Evolutionary conservation across 2,797 vertebrate species (phyloP).

Genomic region (Clarias pachynema): DNA sequence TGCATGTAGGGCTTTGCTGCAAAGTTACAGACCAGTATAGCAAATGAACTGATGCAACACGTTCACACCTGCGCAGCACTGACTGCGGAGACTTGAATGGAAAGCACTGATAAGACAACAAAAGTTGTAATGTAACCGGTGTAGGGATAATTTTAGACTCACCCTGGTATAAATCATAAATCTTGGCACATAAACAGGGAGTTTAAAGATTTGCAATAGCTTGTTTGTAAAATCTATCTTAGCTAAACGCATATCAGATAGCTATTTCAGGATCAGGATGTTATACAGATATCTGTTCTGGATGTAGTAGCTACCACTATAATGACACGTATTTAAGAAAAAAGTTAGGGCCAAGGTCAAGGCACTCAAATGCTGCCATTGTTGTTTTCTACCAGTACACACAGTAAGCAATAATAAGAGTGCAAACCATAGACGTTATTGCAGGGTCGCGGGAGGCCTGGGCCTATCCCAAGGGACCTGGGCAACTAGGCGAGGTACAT

Average conservation of each 20-base stretch:
- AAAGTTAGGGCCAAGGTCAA: background rate
- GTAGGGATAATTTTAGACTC: too few species aligned
- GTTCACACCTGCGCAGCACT: too few species aligned
- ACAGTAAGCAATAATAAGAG: background rate
- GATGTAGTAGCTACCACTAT: background rate
- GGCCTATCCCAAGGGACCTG: too few species aligned
- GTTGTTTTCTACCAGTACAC: background rate
- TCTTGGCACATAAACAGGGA: background rate
- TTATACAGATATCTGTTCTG: background rate
- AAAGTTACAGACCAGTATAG: background rate
- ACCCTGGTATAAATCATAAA: too few species aligned
- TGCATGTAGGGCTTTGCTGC: background rate
- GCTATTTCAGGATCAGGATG: background rate
- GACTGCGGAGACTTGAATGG: too few species aligned
- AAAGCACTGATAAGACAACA: too few species aligned
- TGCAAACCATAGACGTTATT: background rate
- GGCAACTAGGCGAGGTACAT: too few species aligned
- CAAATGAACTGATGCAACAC: too few species aligned
- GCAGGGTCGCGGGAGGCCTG: too few species aligned
- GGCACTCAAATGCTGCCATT: background rate
- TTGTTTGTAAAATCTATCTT: background rate
- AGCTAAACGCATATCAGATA: background rate
- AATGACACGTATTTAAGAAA: background rate
- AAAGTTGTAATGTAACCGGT: too few species aligned
- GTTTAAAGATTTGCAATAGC: background rate